These are phyloP conservation scores for Sminthopsis crassicaudata DNA, from an alignment of 2,113 vertebrate genomes.

Conservation along the genomic window DNA sequence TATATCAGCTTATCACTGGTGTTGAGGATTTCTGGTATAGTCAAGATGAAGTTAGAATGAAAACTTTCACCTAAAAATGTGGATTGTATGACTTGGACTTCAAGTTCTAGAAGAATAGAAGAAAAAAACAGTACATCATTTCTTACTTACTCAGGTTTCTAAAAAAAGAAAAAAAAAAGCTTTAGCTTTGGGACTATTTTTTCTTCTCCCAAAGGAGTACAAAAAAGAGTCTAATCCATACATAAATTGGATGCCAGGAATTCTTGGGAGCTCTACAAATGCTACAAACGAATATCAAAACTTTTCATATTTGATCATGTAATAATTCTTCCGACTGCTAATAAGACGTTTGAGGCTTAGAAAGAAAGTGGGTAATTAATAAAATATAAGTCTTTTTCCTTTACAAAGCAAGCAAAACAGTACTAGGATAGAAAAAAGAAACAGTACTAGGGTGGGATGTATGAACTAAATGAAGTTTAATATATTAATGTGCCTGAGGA, in stretches of 20 bases:
- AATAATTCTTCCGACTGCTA: too few relatives aligned
- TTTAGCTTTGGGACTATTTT: neutral
- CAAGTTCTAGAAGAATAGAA: neutral
- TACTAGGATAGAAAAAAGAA: neutral
- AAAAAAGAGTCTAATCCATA: conserved; percentile 17
- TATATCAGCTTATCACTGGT: conserved; percentile 41
- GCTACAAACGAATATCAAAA: conserved; percentile 1
- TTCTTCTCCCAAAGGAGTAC: conserved; percentile 13
- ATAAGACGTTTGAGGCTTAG: neutral
- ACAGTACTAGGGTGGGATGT: neutral
- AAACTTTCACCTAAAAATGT: conserved; percentile 2
- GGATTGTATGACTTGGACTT: conserved; percentile 8
- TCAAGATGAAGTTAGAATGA: conserved; percentile 42
- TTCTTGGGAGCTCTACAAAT: conserved; percentile 34
- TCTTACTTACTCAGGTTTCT: conserved; percentile 20
- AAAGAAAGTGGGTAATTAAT: neutral
- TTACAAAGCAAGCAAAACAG: neutral
- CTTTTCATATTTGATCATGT: too few relatives aligned
- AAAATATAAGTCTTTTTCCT: neutral
- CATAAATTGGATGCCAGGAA: neutral
- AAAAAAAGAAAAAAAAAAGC: conserved; percentile 8
- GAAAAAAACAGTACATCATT: conserved; percentile 20
- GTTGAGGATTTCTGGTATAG: conserved; percentile 14
- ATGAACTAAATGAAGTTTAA: neutral
- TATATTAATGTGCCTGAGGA: neutral